Conservation (phyloP, 2,888 invertebrate species). For the Cephus spinipes region DNA sequence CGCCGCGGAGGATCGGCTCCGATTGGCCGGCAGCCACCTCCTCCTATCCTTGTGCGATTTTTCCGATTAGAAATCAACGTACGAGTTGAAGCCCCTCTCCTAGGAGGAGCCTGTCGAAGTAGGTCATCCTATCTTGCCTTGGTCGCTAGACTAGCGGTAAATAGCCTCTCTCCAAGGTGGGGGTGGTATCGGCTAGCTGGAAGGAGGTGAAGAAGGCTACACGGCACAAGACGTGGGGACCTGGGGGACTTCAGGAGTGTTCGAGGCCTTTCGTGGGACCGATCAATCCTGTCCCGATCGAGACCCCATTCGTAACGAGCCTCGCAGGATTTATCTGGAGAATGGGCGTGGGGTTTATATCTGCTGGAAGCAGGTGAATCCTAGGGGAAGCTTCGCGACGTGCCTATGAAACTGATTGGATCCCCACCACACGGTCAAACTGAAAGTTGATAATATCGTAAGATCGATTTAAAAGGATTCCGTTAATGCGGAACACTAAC, state of each 20-base stretch:
- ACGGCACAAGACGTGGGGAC: background rate
- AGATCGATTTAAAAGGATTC: background rate
- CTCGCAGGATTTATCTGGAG: background rate
- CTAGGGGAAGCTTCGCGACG: conserved; percentile 38
- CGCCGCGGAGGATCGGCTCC: conserved; percentile 34
- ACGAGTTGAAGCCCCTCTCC: conserved; percentile 60
- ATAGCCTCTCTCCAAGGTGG: conserved; percentile 50
- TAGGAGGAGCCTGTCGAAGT: conserved; percentile 65
- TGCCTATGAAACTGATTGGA: conserved; percentile 27
- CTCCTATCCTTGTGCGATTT: conserved; percentile 51
- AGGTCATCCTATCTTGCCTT: conserved; percentile 64
- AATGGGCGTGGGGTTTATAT: conserved; percentile 1
- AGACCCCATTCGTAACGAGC: background rate
- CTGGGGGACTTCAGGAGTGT: background rate
- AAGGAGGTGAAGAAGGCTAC: background rate
- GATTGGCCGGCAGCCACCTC: conserved; percentile 42
- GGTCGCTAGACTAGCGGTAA: conserved; percentile 48
- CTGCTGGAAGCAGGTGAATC: conserved; percentile 40
- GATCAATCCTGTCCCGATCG: background rate
- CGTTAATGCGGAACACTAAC: background rate
- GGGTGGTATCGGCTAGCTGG: conserved; percentile 35
- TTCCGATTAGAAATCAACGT: conserved; percentile 62
- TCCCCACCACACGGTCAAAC: background rate
- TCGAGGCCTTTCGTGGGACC: background rate
- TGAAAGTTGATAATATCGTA: background rate